Conservation (phyloP, 2,888 invertebrate species). For the Elysia crispata region DNA sequence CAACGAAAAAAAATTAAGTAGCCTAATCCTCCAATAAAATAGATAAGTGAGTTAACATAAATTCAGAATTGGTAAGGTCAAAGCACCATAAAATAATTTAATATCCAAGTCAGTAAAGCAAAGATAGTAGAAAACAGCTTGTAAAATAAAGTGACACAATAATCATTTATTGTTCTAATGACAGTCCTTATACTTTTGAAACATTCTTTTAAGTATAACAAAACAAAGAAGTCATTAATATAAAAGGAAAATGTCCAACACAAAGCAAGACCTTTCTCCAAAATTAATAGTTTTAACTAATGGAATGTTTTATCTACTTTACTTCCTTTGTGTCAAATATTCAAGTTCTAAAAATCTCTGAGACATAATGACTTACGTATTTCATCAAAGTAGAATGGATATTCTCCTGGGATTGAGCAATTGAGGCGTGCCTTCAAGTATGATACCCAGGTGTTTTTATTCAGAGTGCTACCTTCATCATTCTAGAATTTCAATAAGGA, state of each 20-base stretch:
- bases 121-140: not conserved
- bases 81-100: not conserved
- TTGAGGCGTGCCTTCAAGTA: constrained; percentile 95
- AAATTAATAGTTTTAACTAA: not conserved
- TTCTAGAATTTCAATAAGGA: constrained; percentile 80
- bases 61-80: too few relatives aligned
- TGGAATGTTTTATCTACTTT: not conserved
- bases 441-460: constrained; percentile 86
- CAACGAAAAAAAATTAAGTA: too few relatives aligned
- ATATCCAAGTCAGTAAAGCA: not conserved
- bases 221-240: too few relatives aligned
- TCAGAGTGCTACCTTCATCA: constrained; percentile 94
- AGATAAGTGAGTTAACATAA: too few relatives aligned
- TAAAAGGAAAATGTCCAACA: too few relatives aligned
- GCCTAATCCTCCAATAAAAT: too few relatives aligned
- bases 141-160: not conserved
- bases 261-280: too few relatives aligned
- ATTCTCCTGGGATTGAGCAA: constrained; percentile 95
- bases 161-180: too few relatives aligned
- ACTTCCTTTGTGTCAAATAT: not conserved
- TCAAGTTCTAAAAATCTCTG: too few relatives aligned
- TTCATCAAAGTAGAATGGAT: constrained; percentile 98
- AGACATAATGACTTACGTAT: constrained; percentile 87
- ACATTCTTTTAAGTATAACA: too few relatives aligned
- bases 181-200: not conserved